Evolutionary conservation across 2,797 vertebrate species (phyloP), one percentile per base, ranked within the genome.

Genomic region (Pogonophryne albipinna): DNA sequence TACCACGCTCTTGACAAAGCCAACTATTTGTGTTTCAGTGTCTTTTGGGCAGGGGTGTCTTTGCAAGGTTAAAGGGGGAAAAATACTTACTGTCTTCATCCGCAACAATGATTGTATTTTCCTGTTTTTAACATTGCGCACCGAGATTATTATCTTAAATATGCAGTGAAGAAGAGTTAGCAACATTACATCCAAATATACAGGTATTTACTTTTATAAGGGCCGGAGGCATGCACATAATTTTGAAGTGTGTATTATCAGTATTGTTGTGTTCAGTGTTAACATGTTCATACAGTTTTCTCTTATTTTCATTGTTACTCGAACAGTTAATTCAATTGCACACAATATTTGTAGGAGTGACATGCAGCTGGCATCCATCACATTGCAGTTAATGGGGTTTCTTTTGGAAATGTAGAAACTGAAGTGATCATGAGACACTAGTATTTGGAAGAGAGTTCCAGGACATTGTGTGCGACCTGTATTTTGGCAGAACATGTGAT

Each of bases 1-100:
- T 65, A 59, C 83, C 87, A 89, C 60, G 89, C 87, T 91, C 81
- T 19, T 87, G 78, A 86, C 82, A 83, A 85, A 84, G 79, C 73
- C 74, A 82, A 71, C 77, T 87, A 72, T 91, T 79, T 86, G 23
- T 59, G n/a, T 62, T 68, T 57, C 15, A 2, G 12, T 23, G 17
- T 49, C 9, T 69, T 79, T 75, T 23, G 20, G 76, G 53, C 58
- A 17, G 8, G 8, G 8, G 5, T 64, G 1, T 23, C 27, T 62
- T 23, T 74, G 34, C 1, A 12, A 50, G 20, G 14, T 19, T 50
- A 34, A 8, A 5, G 10, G 15, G 13, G 0, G 4, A 46, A 16
- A 0, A 51, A 51, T 38, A 4, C 3, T 17, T 10, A 19, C 14
- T 31, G 49, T 6, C 12, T 19, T n/a, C 1, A 1, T 58, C 0